Conservation (phyloP, 2,888 invertebrate species). For the Sisyra terminalis region DNA sequence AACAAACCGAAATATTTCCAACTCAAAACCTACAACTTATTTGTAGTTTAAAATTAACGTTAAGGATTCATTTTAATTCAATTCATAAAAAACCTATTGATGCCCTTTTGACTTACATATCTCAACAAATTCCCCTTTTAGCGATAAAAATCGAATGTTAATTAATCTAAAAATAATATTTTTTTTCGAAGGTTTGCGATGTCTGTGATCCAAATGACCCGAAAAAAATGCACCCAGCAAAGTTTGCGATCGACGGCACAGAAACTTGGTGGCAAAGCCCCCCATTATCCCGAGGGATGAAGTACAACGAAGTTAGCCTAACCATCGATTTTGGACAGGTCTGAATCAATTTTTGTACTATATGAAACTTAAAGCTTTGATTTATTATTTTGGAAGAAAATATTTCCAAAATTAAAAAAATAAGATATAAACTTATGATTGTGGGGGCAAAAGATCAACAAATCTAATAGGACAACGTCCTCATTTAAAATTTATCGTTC, state of each 20-base stretch:
- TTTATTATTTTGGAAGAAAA: too few species aligned
- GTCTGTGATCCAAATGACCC: constrained; percentile 63
- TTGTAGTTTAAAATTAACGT: too few species aligned
- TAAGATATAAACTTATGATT: too few species aligned
- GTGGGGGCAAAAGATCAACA: too few species aligned
- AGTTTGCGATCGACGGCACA: constrained; percentile 89
- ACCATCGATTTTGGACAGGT: constrained; percentile 97
- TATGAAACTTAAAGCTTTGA: too few species aligned
- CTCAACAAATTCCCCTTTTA: background rate
- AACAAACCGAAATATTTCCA: background rate
- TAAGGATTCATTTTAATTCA: too few species aligned
- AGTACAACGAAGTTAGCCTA: constrained; percentile 93
- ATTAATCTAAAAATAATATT: constrained; percentile 3
- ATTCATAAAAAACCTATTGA: too few species aligned
- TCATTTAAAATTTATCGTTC: too few species aligned
- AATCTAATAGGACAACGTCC: too few species aligned
- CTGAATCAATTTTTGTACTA: too few species aligned
- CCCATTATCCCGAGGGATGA: constrained; percentile 89
- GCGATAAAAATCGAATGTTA: background rate
- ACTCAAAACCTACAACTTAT: background rate
- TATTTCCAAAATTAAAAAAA: too few species aligned
- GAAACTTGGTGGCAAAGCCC: constrained; percentile 99
- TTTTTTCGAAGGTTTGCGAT: constrained; percentile 68
- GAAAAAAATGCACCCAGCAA: constrained; percentile 71
- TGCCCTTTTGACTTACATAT: too few species aligned